Conservation (phyloP, 2,888 invertebrate genomes). For the Tetragonisca angustula region DNA sequence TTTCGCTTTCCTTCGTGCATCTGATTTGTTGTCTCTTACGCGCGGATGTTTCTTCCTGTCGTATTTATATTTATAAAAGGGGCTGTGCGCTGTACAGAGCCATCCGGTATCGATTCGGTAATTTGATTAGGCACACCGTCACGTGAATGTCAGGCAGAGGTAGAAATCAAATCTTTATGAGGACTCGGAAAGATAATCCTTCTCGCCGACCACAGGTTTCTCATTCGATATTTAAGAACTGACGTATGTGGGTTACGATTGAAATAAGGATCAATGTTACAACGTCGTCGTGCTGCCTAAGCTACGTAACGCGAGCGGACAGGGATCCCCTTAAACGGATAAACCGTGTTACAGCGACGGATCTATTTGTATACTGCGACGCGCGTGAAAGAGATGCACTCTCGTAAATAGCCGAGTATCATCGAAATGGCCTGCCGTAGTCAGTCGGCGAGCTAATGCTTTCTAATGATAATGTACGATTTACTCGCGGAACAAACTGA, state of each 20-base stretch:
- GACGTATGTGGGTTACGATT: slow-evolving; percentile 56
- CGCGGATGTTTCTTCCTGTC: not conserved
- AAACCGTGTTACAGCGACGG: slow-evolving; percentile 1
- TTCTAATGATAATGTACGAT: slow-evolving; percentile 1
- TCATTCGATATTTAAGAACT: slow-evolving; percentile 24
- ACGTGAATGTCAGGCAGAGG: slow-evolving; percentile 6
- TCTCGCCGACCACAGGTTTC: slow-evolving; percentile 47
- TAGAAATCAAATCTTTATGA: slow-evolving; percentile 13
- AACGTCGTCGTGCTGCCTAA: slow-evolving; percentile 14
- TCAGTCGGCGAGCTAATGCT: not conserved
- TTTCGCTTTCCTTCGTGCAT: not conserved
- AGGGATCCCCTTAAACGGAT: slow-evolving; percentile 70
- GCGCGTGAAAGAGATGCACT: not conserved
- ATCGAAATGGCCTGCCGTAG: too few relatives aligned
- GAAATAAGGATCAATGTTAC: slow-evolving; percentile 31
- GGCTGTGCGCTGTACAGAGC: not conserved
- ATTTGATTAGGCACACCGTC: slow-evolving; percentile 22
- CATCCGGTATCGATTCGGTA: not conserved
- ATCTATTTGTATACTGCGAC: not conserved
- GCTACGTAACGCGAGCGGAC: slow-evolving; percentile 62
- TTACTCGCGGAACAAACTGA: slow-evolving; percentile 5
- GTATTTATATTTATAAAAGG: not conserved
- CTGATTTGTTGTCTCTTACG: not conserved
- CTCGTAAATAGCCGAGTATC: not conserved
- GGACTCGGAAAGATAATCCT: slow-evolving; percentile 28